phyloP scores from a whole-genome alignment of 2,113 vertebrate genomes.

The Xyliphius kryptos region DNA sequence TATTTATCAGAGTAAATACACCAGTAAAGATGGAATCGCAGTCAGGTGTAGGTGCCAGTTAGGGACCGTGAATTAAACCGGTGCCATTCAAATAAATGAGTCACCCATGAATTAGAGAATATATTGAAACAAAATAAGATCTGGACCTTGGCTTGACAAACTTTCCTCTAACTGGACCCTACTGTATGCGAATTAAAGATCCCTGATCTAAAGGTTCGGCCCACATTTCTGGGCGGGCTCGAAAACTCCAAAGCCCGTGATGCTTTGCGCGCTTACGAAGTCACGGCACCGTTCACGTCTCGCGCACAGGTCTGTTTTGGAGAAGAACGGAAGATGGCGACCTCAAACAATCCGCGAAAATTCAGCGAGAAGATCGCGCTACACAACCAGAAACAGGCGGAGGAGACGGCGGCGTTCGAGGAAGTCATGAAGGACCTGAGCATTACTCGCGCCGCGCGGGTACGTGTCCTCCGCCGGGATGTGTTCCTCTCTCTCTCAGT shows the following conservation, averaged over 20 bases:
- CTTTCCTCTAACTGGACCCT: no score
- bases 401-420: constrained; percentile 91
- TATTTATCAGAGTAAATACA: no score
- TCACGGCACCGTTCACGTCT: constrained; percentile 44
- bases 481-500: background rate
- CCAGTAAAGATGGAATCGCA: no score
- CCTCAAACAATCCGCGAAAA: constrained; percentile 97
- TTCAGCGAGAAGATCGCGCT: constrained; percentile 97
- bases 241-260: constrained; percentile 41
- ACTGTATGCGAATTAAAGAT: no score
- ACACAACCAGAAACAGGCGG: constrained; percentile 93
- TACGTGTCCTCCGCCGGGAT: constrained; percentile 56
- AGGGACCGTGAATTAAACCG: no score
- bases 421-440: constrained; percentile 95
- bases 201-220: no score
- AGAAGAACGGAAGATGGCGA: constrained; percentile 90
- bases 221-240: constrained; percentile 4
- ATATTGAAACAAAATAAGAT: no score
- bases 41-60: no score
- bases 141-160: no score
- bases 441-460: constrained; percentile 87
- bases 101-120: no score
- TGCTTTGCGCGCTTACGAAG: constrained; percentile 60
- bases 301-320: constrained; percentile 71
- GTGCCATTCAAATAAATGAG: no score